phyloP scores from a whole-genome alignment of 92 coral and sea anemone genomes.

The Umimayanthus chanpuru region DNA sequence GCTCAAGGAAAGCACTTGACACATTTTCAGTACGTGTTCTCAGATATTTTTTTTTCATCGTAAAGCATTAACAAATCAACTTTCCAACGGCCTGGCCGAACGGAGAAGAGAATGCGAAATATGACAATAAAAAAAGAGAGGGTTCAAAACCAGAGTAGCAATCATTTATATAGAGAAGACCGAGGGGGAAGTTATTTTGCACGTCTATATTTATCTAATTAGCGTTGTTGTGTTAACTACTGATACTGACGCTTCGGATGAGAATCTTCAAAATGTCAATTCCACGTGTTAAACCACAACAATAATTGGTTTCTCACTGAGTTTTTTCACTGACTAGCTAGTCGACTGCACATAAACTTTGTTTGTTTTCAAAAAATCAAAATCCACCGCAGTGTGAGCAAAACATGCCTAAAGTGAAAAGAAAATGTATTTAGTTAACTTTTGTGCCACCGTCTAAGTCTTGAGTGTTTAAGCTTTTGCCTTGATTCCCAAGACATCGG shows the following conservation, averaged over 20 bases:
- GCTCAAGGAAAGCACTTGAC: background rate
- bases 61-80: no score
- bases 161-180: no score
- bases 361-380: background rate
- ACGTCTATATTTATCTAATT: no score
- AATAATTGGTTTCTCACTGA: background rate
- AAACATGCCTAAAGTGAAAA: no score
- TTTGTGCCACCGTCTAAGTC: background rate
- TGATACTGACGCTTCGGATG: background rate
- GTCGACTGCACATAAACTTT: background rate
- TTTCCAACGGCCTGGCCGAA: no score
- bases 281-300: background rate
- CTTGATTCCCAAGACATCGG: no score
- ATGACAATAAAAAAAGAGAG: no score
- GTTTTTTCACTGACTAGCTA: background rate
- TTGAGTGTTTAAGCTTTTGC: background rate
- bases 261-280: background rate
- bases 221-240: background rate
- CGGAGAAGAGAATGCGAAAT: no score
- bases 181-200: no score
- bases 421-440: background rate
- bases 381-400: background rate
- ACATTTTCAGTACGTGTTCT: background rate
- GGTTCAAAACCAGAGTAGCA: no score
- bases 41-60: background rate